Conservation (phyloP, 2,888 invertebrate genomes). For the Stenurella melanura region DNA sequence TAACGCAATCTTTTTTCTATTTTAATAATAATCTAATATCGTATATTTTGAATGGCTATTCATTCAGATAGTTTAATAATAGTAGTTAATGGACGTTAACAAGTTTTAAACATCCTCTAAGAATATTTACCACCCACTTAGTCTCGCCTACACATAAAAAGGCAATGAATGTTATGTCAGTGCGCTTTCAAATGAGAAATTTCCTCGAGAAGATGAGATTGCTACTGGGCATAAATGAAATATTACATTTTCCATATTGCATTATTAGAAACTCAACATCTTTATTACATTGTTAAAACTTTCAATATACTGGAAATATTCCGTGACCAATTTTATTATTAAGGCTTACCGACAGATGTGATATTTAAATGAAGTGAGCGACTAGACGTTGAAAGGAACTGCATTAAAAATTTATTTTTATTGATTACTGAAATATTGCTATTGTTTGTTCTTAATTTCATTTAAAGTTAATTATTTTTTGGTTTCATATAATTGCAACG, state of each 20-base stretch:
- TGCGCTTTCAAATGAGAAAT: neutral
- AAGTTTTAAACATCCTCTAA: neutral
- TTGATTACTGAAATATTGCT: too few relatives aligned
- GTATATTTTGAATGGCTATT: neutral
- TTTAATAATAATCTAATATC: neutral
- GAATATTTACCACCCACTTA: neutral
- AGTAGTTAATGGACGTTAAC: neutral
- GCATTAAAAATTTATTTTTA: too few relatives aligned
- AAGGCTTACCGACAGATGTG: neutral
- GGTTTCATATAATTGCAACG: too few relatives aligned
- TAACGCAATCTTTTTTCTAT: neutral
- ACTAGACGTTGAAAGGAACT: neutral
- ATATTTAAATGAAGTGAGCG: neutral
- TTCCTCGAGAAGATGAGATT: neutral
- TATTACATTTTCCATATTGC: neutral
- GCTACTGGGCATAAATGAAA: neutral
- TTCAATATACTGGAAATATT: slow-evolving; percentile 8
- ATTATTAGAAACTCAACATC: slow-evolving; percentile 11
- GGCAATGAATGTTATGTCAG: neutral
- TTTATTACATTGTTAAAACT: neutral
- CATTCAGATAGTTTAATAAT: neutral
- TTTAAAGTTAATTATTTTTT: too few relatives aligned
- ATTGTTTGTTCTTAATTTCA: too few relatives aligned
- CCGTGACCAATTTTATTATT: neutral
- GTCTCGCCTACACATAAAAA: neutral